A percentile compares a stretch with the other conserved stretches of the same genome.
phyloP scores from a whole-genome alignment of 2,888 invertebrate species.

The Masnerella sp. region DNA sequence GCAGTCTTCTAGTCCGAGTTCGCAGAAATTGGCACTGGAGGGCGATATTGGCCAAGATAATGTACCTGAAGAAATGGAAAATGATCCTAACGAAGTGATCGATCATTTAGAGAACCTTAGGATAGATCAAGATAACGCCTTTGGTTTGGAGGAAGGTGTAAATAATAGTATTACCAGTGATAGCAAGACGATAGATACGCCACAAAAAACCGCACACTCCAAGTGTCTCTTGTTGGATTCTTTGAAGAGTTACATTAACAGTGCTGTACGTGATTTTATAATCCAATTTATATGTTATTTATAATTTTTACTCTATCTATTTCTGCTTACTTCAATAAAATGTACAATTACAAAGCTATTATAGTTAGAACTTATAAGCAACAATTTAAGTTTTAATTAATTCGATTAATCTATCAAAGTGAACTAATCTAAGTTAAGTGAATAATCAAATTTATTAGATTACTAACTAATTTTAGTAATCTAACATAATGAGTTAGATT shows the following conservation, averaged over 20 bases:
- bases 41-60: constrained; percentile 51
- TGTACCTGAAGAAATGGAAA: constrained; percentile 57
- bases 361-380: no score
- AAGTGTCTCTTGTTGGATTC: constrained; percentile 81
- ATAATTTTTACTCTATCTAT: no score
- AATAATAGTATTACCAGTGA: constrained; percentile 49
- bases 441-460: no score
- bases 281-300: no score
- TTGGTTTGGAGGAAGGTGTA: constrained; percentile 49
- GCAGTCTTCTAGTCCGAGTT: constrained; percentile 71
- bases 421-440: no score
- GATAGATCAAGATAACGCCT: constrained; percentile 60
- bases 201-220: constrained; percentile 65
- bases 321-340: no score
- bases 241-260: constrained; percentile 82
- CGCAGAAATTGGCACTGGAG: constrained; percentile 62
- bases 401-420: no score
- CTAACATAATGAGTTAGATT: no score
- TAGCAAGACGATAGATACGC: constrained; percentile 59
- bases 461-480: no score
- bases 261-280: constrained; percentile 81
- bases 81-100: constrained; percentile 61
- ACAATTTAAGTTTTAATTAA: no score
- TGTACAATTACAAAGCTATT: no score
- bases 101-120: constrained; percentile 67